Evolutionary conservation across 1,140 invertebrate genomes (phyloP).

Genomic region (Ladona fulva): DNA sequence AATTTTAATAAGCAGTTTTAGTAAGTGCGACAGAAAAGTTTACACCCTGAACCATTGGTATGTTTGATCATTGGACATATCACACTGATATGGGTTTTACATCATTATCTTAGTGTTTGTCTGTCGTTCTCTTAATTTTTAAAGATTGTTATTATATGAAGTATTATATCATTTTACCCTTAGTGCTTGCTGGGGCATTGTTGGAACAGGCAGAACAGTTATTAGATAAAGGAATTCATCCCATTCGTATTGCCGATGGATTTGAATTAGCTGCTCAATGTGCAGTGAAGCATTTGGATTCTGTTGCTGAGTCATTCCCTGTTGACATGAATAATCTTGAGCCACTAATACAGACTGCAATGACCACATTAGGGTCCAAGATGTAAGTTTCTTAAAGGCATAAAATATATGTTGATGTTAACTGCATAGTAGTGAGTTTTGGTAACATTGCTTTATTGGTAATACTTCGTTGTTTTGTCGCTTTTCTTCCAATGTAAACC

Average conservation of each 20-base stretch:
- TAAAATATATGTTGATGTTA: too few species aligned
- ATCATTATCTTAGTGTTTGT: too few species aligned
- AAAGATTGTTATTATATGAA: neutral
- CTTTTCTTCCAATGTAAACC: too few species aligned
- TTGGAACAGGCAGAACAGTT: conserved; percentile 90
- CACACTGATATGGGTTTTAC: neutral
- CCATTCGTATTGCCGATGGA: conserved; percentile 97
- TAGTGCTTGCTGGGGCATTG: conserved; percentile 78
- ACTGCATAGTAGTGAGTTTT: too few species aligned
- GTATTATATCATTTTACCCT: conserved; percentile 21
- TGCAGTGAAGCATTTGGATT: conserved; percentile 78
- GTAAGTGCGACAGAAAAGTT: neutral
- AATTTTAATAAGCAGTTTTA: neutral
- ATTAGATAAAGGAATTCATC: conserved; percentile 95
- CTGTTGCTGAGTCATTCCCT: conserved; percentile 82
- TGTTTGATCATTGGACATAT: conserved; percentile 10
- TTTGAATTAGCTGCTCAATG: conserved; percentile 93
- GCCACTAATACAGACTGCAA: conserved; percentile 87
- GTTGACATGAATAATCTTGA: conserved; percentile 75
- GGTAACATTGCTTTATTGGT: too few species aligned
- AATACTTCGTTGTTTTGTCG: too few species aligned
- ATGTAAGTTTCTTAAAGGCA: conserved; percentile 51
- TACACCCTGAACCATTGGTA: neutral
- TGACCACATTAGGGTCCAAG: conserved; percentile 99
- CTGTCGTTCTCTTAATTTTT: neutral